Conservation (phyloP, 2,888 invertebrate genomes). For the Drosophila cognata region DNA sequence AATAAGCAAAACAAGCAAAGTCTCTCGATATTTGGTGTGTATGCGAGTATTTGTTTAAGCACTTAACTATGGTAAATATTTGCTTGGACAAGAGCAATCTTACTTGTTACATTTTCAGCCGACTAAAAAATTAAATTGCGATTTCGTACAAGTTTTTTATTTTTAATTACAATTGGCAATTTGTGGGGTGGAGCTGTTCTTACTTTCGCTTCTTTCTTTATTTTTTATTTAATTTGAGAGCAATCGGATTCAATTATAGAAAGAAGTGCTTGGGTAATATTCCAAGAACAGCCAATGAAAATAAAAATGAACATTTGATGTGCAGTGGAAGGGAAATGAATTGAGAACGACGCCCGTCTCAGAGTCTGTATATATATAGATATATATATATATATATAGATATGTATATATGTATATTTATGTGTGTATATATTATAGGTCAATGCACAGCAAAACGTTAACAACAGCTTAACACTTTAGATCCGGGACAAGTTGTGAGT, state of each 20-base stretch:
- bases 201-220: neutral
- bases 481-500: constrained; percentile 2
- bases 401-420: neutral
- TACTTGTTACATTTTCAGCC: neutral
- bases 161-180: neutral
- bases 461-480: constrained; percentile 18
- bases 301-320: constrained; percentile 29
- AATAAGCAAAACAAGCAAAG: neutral
- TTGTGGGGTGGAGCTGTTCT: neutral
- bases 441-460: constrained; percentile 22
- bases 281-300: constrained; percentile 18
- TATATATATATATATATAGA: neutral
- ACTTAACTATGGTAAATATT: neutral
- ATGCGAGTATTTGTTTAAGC: neutral
- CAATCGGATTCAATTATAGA: constrained; percentile 11
- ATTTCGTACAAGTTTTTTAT: neutral
- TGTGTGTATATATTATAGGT: constrained; percentile 7
- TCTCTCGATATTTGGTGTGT: neutral
- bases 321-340: constrained; percentile 17
- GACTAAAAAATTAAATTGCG: constrained; percentile 4
- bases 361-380: no score
- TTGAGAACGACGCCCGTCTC: neutral
- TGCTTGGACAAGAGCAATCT: neutral
- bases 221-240: constrained; percentile 18
- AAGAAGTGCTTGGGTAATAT: constrained; percentile 2